A percentile compares a stretch with the other conserved stretches of the same genome.
Conservation (phyloP, 2,797 vertebrate genomes). For the Dermochelys coriacea region DNA sequence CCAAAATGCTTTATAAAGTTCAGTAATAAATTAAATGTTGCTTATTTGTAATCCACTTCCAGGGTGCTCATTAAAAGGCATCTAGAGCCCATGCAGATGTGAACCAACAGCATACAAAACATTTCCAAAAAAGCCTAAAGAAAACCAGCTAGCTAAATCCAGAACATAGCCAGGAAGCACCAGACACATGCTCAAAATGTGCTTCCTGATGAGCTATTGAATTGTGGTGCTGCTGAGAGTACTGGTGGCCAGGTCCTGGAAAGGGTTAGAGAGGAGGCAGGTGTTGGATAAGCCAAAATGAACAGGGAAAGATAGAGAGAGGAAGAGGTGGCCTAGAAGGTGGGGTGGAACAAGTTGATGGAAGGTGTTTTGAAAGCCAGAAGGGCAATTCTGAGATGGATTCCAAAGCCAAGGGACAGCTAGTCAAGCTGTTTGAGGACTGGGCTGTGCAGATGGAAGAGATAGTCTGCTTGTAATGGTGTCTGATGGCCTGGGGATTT, state of each 20-base stretch:
- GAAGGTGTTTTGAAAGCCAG: neutral
- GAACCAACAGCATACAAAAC: neutral
- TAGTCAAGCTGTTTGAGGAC: accelerated
- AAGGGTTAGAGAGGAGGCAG: neutral
- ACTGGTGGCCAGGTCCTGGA: neutral
- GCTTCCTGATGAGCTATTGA: neutral
- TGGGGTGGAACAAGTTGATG: neutral
- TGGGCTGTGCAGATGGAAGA: neutral
- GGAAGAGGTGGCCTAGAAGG: neutral
- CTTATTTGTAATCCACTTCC: neutral
- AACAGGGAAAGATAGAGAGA: neutral
- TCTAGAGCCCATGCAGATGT: neutral
- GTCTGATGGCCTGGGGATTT: accelerated
- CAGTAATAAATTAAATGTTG: neutral
- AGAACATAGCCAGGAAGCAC: neutral
- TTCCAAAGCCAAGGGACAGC: neutral
- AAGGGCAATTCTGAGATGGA: neutral
- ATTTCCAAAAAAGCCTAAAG: neutral
- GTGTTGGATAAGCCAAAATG: accelerated
- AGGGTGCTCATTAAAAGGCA: neutral
- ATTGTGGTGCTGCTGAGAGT: neutral
- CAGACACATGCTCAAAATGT: neutral
- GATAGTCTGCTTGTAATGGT: neutral
- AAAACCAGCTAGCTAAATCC: neutral
- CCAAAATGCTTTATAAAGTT: neutral